These are phyloP conservation scores for Mya arenaria DNA, from an alignment of 1,140 invertebrate genomes.

Conservation along the genomic window DNA sequence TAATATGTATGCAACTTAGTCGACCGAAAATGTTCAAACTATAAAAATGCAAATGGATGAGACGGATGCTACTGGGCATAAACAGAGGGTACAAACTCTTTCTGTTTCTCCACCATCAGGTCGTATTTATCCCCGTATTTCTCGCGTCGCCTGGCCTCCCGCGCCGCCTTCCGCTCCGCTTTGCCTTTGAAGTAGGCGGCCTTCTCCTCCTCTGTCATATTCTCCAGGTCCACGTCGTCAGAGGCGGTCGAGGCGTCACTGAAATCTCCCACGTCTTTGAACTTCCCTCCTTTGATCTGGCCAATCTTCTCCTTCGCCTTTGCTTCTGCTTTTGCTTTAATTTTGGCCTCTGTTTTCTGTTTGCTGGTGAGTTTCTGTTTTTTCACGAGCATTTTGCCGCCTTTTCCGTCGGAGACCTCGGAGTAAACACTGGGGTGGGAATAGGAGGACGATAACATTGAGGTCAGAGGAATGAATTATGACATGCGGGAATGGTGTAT, in stretches of 20 bases:
- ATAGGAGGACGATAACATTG: too few species aligned
- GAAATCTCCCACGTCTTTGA: conserved; percentile 59
- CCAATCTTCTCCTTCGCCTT: conserved; percentile 60
- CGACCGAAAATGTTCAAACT: too few species aligned
- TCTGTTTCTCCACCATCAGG: conserved; percentile 76
- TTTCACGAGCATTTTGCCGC: conserved; percentile 73
- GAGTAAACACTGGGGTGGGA: conserved; percentile 68
- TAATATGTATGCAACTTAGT: too few species aligned
- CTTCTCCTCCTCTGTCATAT: conserved; percentile 80
- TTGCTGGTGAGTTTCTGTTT: conserved; percentile 69
- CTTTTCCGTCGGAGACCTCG: conserved; percentile 75
- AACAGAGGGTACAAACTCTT: conserved; percentile 72
- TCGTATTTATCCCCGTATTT: conserved; percentile 81
- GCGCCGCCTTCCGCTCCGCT: conserved; percentile 69
- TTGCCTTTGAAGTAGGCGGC: conserved; percentile 75
- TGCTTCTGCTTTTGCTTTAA: conserved; percentile 58
- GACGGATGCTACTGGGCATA: too few species aligned
- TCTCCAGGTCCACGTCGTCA: conserved; percentile 77
- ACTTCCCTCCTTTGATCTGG: conserved; percentile 43
- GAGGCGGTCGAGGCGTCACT: conserved; percentile 76
- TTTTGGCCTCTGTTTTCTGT: conserved; percentile 59
- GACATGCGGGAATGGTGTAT: too few species aligned
- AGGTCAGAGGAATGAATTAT: too few species aligned
- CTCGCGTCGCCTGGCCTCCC: conserved; percentile 75
- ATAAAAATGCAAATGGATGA: too few species aligned